These are phyloP conservation scores for Clavelina lepadiformis DNA, from an alignment of 23 tunicate genomes.

Conservation along the genomic window DNA sequence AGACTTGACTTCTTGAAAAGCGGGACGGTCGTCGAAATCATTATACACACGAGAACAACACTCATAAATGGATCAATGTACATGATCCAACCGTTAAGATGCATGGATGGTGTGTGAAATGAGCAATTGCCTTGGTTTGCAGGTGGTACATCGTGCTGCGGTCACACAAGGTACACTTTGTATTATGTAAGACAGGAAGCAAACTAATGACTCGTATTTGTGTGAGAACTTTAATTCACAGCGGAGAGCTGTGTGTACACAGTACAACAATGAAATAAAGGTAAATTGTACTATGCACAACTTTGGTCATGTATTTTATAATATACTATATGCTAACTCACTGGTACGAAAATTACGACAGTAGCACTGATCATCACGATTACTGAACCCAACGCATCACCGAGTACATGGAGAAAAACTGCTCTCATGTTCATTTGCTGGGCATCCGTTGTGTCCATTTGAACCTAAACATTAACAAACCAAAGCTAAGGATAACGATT, in stretches of 20 bases:
- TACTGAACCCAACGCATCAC: slow-evolving; percentile 93
- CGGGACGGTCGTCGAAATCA: slow-evolving; percentile 74
- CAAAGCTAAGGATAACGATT: no score
- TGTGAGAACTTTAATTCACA: no score
- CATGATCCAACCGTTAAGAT: slow-evolving; percentile 65
- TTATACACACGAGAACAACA: slow-evolving; percentile 59
- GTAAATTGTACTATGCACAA: background rate
- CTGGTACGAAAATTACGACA: slow-evolving; percentile 52
- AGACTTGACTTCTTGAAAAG: slow-evolving; percentile 83
- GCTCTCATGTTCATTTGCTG: slow-evolving; percentile 92
- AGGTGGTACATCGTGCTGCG: no score
- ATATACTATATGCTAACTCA: slow-evolving; percentile 12
- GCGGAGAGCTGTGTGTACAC: no score
- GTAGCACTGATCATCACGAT: slow-evolving; percentile 80
- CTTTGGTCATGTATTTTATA: background rate
- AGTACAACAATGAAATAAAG: background rate
- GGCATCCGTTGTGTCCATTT: no score
- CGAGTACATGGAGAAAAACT: slow-evolving; percentile 92
- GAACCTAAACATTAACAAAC: no score
- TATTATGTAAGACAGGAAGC: no score
- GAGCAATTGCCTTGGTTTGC: no score
- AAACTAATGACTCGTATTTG: no score
- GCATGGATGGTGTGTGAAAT: no score
- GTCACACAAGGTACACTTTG: no score
- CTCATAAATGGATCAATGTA: slow-evolving; percentile 90